Conservation (phyloP, 2,113 vertebrate genomes). For the Rhinoderma darwinii region DNA sequence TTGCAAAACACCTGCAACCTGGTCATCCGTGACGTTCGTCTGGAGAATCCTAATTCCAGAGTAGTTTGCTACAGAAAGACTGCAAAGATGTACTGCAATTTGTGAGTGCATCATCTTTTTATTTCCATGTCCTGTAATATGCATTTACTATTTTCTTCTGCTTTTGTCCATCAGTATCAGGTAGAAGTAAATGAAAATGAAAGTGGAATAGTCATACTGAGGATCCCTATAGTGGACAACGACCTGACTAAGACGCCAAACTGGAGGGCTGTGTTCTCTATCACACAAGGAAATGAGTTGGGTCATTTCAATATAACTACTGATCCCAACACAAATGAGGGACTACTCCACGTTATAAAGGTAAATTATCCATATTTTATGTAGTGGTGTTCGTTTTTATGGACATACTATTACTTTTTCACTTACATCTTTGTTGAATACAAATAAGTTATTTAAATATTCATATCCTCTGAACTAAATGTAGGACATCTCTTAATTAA, state of each 20-base stretch:
- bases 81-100: not conserved
- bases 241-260: constrained; percentile 77
- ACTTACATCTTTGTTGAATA: no score
- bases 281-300: constrained; percentile 83
- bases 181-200: constrained; percentile 79
- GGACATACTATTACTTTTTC: no score
- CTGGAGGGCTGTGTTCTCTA: constrained; percentile 78
- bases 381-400: no score
- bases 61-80: no score
- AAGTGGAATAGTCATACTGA: constrained; percentile 74
- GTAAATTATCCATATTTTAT: constrained; percentile 74
- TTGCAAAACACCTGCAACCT: no score
- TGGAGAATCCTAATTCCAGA: no score
- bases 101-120: not conserved
- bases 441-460: no score
- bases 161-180: constrained; percentile 71
- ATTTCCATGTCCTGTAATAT: not conserved
- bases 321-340: constrained; percentile 84
- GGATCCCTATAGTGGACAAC: constrained; percentile 77
- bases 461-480: no score
- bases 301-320: constrained; percentile 82
- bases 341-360: constrained; percentile 81
- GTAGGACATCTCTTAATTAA: no score
- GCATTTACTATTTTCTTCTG: not conserved
- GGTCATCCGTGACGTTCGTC: no score